Evolutionary conservation across 2,113 vertebrate species (phyloP).

Genomic region (Ciconia stormi): DNA sequence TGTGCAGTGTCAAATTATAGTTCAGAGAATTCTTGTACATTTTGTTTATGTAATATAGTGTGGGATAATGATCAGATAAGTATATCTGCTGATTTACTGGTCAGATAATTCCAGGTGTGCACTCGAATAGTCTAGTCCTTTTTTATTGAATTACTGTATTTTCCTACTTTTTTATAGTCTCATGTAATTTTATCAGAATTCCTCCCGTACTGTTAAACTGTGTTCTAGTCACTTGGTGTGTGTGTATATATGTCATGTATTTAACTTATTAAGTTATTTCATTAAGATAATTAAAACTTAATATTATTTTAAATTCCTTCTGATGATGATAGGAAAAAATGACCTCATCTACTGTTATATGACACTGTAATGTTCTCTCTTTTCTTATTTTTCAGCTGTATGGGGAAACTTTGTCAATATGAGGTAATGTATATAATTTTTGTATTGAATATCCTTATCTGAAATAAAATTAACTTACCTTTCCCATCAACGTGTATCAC

Average conservation of each 20-base stretch:
- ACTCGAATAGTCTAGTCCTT: neutral
- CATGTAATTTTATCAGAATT: neutral
- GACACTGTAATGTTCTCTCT: slow-evolving; percentile 6
- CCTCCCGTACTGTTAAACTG: neutral
- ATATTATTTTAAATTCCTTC: neutral
- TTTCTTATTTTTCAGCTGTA: slow-evolving; percentile 75
- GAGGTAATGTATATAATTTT: slow-evolving; percentile 75
- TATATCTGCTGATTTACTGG: neutral
- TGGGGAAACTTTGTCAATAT: slow-evolving; percentile 84
- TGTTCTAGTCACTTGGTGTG: neutral
- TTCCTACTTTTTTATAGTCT: neutral
- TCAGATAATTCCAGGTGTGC: neutral
- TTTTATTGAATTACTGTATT: neutral
- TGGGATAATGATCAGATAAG: neutral
- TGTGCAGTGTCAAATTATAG: neutral
- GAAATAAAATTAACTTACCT: neutral
- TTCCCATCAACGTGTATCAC: neutral
- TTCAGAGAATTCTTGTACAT: neutral
- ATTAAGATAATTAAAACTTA: no score
- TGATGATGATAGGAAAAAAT: neutral
- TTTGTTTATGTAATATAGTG: neutral
- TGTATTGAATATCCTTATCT: neutral
- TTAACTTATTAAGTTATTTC: neutral
- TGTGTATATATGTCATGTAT: neutral
- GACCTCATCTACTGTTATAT: neutral